Evolutionary conservation across 1,140 invertebrate species (phyloP), one percentile per base, ranked within the genome.

Genomic region (Euwallacea fornicatus): DNA sequence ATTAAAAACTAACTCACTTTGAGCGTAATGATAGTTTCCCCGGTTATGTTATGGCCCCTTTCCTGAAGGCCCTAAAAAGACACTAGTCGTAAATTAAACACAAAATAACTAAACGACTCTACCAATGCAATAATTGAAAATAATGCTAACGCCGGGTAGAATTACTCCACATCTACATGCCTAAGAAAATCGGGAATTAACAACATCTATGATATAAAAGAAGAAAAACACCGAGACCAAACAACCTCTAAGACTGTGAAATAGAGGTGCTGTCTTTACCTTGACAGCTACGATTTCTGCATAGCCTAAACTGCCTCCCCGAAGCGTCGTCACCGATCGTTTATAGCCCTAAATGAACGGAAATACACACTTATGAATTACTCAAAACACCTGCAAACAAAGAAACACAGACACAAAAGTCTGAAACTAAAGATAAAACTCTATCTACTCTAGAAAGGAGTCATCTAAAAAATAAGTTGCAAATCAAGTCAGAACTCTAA

Each of bases 251-350:
- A 50, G 7, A 11, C 46, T 50, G 13, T 13, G 46, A 50, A 10
- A 56, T 47, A 9, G 15, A 64, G 42, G 43, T 69, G 70, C n/a
- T 60, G 62, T 41, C 47, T 41, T 85, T 86, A 96, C 94, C 94
- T 97, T 96, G 76, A 97, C 92, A 81, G 94, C 94, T 84, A 96
- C 94, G 85, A 96, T 95, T 88, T 96, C 94, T 74, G 94, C 94
- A 84, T 93, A 94, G 80, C 93, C 93, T 80, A 94, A 86, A 72
- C 91, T 92, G 76, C 92, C 92, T 79, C 92, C 92, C 80, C 91
- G 87, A 77, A 94, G 86, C 75, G 92, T 93, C 77, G 93, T 95
- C 85, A 97, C 93, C 76, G 94, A 96, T 84, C 94, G 88, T 87
- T 96, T 97, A 85, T 96, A 88, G 81, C 93, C 93, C 89, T 89